Conservation (phyloP, 1,140 invertebrate genomes). For the Vanessa atalanta region DNA sequence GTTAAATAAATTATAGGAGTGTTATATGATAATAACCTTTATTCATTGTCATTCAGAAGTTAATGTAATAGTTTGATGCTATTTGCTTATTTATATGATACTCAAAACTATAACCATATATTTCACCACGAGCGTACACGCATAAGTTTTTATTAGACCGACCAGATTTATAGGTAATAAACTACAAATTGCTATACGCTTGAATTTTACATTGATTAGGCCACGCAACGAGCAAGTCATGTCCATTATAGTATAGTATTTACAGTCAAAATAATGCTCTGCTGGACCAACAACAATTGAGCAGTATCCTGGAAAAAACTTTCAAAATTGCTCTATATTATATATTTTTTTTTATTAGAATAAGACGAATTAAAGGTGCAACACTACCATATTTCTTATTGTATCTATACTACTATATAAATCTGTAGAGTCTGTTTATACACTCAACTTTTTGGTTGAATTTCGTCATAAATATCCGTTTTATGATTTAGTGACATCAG, state of each 20-base stretch:
- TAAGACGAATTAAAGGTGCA: too few relatives aligned
- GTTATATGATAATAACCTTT: not conserved
- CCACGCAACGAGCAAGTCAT: conserved; percentile 16
- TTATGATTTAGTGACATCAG: too few relatives aligned
- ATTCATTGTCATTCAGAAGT: not conserved
- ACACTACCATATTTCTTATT: too few relatives aligned
- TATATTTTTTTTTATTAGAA: too few relatives aligned
- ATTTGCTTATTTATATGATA: conserved; percentile 18
- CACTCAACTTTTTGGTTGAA: too few relatives aligned
- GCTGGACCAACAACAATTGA: not conserved
- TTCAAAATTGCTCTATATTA: too few relatives aligned
- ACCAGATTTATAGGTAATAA: conserved; percentile 40
- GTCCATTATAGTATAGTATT: not conserved
- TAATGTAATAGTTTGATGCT: not conserved
- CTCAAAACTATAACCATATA: conserved; percentile 9
- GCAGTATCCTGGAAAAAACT: too few relatives aligned
- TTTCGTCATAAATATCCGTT: too few relatives aligned
- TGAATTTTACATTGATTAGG: conserved; percentile 39
- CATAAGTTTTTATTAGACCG: conserved; percentile 45
- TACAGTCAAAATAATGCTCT: not conserved
- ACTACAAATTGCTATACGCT: conserved; percentile 38
- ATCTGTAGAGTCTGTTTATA: too few relatives aligned
- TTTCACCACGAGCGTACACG: conserved; percentile 28
- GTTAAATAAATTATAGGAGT: too few relatives aligned
- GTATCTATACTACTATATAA: too few relatives aligned